A percentile compares a stretch with the other conserved stretches of the same genome.
Conservation (phyloP, 2,797 vertebrate species). For the Triplophysa bombifrons region DNA sequence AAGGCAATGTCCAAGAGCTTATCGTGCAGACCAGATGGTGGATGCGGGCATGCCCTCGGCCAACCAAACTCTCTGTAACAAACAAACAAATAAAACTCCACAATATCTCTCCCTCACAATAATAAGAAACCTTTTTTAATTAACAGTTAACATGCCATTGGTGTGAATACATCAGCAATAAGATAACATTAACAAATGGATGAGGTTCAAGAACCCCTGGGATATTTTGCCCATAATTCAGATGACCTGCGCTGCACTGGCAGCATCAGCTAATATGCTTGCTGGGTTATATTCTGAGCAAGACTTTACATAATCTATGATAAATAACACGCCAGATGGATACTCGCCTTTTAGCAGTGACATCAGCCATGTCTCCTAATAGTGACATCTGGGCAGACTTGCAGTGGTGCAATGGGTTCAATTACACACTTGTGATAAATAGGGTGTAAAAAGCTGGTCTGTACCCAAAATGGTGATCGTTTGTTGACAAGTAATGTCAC, state of each 20-base stretch:
- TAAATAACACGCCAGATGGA: conserved; percentile 59
- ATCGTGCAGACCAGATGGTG: conserved; percentile 50
- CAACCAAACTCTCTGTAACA: conserved; percentile 9
- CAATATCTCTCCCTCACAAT: neutral
- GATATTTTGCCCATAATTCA: conserved; percentile 28
- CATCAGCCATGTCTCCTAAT: conserved; percentile 23
- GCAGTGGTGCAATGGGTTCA: neutral
- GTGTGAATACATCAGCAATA: neutral
- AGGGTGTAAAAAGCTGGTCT: conserved; percentile 36
- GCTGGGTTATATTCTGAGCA: conserved; percentile 6
- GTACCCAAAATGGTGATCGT: conserved; percentile 11
- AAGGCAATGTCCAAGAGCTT: conserved; percentile 38
- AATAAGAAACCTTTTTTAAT: conserved; percentile 17
- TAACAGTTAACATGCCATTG: neutral
- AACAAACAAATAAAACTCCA: neutral
- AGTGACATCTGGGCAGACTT: conserved; percentile 44
- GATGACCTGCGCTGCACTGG: conserved; percentile 36
- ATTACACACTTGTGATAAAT: conserved; percentile 39
- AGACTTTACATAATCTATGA: conserved; percentile 34
- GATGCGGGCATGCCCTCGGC: neutral
- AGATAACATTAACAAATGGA: neutral
- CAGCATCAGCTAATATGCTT: conserved; percentile 13
- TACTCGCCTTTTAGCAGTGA: conserved; percentile 11
- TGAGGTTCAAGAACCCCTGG: neutral
- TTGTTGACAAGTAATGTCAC: conserved; percentile 34